Evolutionary conservation across 2,113 vertebrate genomes (phyloP).

Genomic region (Tursiops truncatus): DNA sequence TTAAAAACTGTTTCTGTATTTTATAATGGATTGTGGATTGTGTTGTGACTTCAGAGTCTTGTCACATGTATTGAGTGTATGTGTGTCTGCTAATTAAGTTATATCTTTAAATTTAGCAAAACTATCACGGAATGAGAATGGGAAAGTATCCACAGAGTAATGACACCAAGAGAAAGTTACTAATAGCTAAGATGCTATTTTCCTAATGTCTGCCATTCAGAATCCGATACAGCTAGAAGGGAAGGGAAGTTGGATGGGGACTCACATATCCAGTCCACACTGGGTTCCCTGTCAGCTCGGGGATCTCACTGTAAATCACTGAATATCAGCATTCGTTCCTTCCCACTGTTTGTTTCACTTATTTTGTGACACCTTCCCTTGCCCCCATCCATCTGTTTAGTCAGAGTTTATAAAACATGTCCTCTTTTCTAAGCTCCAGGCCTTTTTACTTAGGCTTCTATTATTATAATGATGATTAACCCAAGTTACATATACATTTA

Average conservation of each 20-base stretch:
- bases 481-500: not conserved
- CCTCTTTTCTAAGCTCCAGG: not conserved
- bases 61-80: not conserved
- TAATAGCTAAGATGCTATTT: not conserved
- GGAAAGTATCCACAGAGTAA: not conserved
- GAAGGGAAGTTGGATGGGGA: not conserved
- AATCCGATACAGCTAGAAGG: not conserved
- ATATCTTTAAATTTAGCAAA: constrained; percentile 11
- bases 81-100: not conserved
- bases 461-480: not conserved
- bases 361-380: not conserved
- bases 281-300: not conserved
- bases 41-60: not conserved
- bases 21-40: not conserved
- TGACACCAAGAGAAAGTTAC: not conserved
- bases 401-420: not conserved
- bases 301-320: not conserved
- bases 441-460: not conserved
- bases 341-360: not conserved
- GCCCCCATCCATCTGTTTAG: not conserved
- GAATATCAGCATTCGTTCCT: not conserved
- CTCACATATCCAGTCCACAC: too few species aligned
- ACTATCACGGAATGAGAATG: not conserved
- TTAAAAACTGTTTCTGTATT: not conserved
- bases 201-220: not conserved